Evolutionary conservation across 2,888 invertebrate species (phyloP), one percentile per base, ranked within the genome.

Genomic region (Auanema freiburgensis): DNA sequence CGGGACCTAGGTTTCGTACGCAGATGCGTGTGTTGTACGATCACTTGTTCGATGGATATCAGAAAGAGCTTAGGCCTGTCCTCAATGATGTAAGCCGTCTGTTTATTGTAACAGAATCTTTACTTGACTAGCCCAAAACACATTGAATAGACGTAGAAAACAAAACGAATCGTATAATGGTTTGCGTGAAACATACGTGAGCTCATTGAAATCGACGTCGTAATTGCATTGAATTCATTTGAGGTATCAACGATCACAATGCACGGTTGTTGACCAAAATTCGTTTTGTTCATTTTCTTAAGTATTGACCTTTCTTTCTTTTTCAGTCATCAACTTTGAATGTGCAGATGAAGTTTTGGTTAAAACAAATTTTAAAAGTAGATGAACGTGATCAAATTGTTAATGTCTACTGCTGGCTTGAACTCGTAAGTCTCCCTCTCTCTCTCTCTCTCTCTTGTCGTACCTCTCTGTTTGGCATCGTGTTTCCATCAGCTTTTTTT

Each of bases 311-410:
- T 33, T 33, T 6, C 18, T n/a, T 21, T 52, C 40, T 14, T 14
- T 55, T 57, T 62, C 50, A 56, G 57, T 57, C 62, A 4, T 57
- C 56, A 40, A 51, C 68, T 0, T 40, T 70, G 23, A 60, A 70
- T 54, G 72, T 82, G 8, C 65, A 72, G 53, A 67, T 82, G 67
- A 80, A 82, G 58, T 78, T 82, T 58, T 82, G 82, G 82, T 71
- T 82, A 43, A 82, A 80, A 66, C 82, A 82, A 66, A 78, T 82
- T 57, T 66, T 82, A 14, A 82, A 82, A 72, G 75, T 76, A 16
- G 79, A 79, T 54, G 79, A 79, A 63, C 63, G 76, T 11, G 78
- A 80, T 59, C 81, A 82, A 70, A 78, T 80, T 11, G 75, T 80
- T 44, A 78, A 77, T 49, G 71, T 80, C 23, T 80, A 80, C 58